Evolutionary conservation across 1,140 invertebrate genomes (phyloP).

Genomic region (Steinernema khuongi): DNA sequence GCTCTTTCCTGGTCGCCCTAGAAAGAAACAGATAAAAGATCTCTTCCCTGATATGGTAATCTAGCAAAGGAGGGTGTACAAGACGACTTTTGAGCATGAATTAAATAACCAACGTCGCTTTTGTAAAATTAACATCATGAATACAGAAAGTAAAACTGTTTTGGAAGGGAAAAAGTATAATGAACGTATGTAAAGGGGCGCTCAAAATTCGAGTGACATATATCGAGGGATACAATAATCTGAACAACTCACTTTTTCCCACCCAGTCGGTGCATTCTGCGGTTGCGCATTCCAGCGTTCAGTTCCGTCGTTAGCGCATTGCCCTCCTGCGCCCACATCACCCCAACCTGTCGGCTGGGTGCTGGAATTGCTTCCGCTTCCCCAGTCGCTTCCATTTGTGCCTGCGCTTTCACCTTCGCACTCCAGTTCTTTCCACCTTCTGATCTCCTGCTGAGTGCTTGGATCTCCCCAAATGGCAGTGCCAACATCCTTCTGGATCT

Average conservation of each 20-base stretch:
- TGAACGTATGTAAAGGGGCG: too few relatives aligned
- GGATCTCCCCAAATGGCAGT: slow-evolving; percentile 44
- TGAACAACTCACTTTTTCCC: not conserved
- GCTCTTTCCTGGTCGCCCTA: slow-evolving; percentile 31
- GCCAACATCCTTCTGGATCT: slow-evolving; percentile 38
- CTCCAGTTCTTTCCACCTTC: slow-evolving; percentile 28
- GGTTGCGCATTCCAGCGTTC: not conserved
- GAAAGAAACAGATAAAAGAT: too few relatives aligned
- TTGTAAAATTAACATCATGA: too few relatives aligned
- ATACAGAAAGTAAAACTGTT: too few relatives aligned
- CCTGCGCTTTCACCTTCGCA: slow-evolving; percentile 16
- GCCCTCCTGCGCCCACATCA: not conserved
- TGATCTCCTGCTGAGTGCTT: slow-evolving; percentile 21
- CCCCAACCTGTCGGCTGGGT: not conserved
- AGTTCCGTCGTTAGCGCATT: not conserved
- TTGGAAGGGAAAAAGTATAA: too few relatives aligned
- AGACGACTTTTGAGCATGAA: too few relatives aligned
- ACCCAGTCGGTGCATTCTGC: not conserved
- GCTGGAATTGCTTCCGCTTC: not conserved
- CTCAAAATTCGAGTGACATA: too few relatives aligned
- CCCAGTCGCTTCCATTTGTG: slow-evolving; percentile 2
- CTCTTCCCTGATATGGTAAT: too few relatives aligned
- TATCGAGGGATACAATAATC: too few relatives aligned
- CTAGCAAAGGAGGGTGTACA: too few relatives aligned
- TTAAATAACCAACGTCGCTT: too few relatives aligned